These are phyloP conservation scores for Anneissia japonica DNA, from an alignment of 35 echinoderm and acorn worm species.

Conservation along the genomic window DNA sequence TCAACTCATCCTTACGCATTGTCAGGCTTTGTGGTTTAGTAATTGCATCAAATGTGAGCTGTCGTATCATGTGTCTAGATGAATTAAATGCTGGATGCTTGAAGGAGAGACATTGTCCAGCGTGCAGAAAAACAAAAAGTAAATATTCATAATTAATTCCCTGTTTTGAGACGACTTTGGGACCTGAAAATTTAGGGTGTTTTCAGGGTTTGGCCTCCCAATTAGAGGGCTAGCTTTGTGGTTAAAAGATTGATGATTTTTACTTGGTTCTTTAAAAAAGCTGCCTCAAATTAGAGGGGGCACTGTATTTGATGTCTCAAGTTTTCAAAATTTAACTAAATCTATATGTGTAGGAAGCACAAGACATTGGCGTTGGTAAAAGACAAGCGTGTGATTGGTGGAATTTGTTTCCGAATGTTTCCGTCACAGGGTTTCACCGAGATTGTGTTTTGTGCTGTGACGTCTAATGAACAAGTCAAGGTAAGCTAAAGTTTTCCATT, in stretches of 20 bases:
- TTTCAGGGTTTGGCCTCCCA: too few species aligned
- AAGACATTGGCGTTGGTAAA: conserved; percentile 86
- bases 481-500: conserved; percentile 29
- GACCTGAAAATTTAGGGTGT: too few species aligned
- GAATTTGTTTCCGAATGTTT: conserved; percentile 90
- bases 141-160: too few species aligned
- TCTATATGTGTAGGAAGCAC: conserved; percentile 76
- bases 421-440: conserved; percentile 92
- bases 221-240: too few species aligned
- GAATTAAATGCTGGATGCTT: too few species aligned
- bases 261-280: not conserved
- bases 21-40: too few species aligned
- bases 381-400: conserved; percentile 85
- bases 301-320: not conserved
- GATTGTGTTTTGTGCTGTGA: conserved; percentile 96
- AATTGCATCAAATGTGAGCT: too few species aligned
- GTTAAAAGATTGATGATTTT: not conserved
- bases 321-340: not conserved
- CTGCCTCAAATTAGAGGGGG: not conserved
- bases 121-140: too few species aligned
- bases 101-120: too few species aligned
- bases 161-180: too few species aligned
- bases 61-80: too few species aligned
- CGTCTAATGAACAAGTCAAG: conserved; percentile 97
- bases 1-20: too few species aligned